Percentiles rank a stretch among this genome's conserved stretches.
Conservation (phyloP, 2,888 invertebrate genomes). For the Shargacucullia verbasci region DNA sequence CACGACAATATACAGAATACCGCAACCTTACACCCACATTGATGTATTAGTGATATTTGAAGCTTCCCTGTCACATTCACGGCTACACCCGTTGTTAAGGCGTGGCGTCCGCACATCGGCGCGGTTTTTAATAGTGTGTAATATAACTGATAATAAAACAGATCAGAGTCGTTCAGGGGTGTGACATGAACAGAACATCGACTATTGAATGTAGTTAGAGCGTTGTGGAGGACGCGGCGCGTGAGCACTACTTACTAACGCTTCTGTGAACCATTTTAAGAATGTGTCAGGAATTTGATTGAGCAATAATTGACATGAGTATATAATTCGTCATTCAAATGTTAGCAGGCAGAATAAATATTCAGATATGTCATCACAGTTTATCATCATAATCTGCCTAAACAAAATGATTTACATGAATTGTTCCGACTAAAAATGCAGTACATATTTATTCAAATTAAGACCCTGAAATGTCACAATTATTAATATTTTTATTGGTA, state of each 20-base stretch:
- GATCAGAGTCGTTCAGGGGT: constrained; percentile 61
- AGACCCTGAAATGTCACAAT: no score
- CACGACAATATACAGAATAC: constrained; percentile 34
- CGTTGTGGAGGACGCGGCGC: constrained; percentile 9
- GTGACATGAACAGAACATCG: constrained; percentile 74
- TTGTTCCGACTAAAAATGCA: no score
- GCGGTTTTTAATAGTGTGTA: constrained; percentile 57
- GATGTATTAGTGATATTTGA: constrained; percentile 18
- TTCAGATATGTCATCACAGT: no score
- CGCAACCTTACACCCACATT: constrained; percentile 38
- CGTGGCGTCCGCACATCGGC: constrained; percentile 43
- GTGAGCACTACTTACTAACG: background rate
- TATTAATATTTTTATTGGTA: background rate
- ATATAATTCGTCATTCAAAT: no score
- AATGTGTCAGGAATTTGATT: no score
- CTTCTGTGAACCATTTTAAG: constrained; percentile 1
- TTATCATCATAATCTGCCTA: no score
- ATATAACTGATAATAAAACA: constrained; percentile 57
- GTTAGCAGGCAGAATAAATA: no score
- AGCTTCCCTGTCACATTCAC: background rate
- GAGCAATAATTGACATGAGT: no score
- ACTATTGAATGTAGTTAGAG: constrained; percentile 68
- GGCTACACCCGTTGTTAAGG: constrained; percentile 45
- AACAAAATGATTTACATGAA: no score
- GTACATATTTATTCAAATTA: no score